Base-by-base conservation (phyloP, 2,888 invertebrate species). In the Acheta domesticus region DNA sequence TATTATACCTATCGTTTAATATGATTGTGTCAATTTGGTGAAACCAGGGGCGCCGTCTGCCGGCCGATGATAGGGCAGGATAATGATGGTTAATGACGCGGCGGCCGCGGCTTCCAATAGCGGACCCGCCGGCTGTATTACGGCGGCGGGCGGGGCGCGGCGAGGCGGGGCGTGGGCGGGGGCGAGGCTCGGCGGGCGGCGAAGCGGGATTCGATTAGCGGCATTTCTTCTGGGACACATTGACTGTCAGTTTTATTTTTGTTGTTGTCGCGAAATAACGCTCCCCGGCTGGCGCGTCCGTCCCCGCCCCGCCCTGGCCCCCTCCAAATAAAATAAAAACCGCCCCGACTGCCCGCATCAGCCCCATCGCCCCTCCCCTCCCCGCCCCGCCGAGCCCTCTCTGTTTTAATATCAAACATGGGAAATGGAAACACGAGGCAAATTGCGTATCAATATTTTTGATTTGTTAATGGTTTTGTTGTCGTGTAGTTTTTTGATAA, bases 151-250 rank as follows among this genome's bases (percentile, higher is more conserved):
- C 74, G 77, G 79, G 75, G 77, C 76, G 48, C 49, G 36, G 20
- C 2, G n/a, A 11, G 23, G 19, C 8, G 20, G 11, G 74, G 19
- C 21, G 12, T 36, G 23, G 23, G 48, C 50, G 76, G 21, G 73
- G 74, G 48, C 48, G 73, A 74, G 73, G 76, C 50, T 49, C 21
- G 48, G 21, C n/a, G 11, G 36, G n/a, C 14, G 74, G 23, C 8
- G 16, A 48, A 11, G 75, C 11, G 49, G 49, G n/a, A 23, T 77
- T 49, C 79, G 78, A 79, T 79, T 79, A 81, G 75, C 81, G 74
- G 74, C 77, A 79, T 81, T 81, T 79, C 81, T 81, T 81, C 75
- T 77, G 81, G 80, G 81, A 81, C 81, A 77, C 81, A 81, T 80
- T 81, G 75, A 75, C 36, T n/a, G 23, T 23, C 75, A 23, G 19